Conservation (phyloP, 2,797 vertebrate genomes). For the Phataginus tricuspis region DNA sequence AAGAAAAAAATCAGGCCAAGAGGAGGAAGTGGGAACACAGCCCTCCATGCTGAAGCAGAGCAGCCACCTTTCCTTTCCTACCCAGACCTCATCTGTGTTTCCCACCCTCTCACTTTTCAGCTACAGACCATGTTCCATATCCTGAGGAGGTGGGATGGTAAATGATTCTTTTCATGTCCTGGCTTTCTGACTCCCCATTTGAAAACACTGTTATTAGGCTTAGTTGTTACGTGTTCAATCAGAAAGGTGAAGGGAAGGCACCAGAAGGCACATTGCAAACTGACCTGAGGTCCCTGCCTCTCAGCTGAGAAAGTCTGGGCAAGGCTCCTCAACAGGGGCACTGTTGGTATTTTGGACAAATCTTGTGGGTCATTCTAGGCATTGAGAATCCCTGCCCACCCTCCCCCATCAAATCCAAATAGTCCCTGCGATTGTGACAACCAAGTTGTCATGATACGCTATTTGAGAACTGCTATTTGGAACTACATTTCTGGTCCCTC, state of each 20-base stretch:
- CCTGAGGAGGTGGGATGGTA: background rate
- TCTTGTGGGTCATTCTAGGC: background rate
- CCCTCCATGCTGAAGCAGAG: background rate
- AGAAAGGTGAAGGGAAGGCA: background rate
- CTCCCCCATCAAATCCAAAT: background rate
- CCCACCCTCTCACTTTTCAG: background rate
- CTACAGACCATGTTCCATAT: rapidly evolving
- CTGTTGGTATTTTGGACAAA: background rate
- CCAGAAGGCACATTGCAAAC: background rate
- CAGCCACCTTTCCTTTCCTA: no score
- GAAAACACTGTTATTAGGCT: background rate
- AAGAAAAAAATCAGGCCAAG: background rate
- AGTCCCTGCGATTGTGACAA: background rate
- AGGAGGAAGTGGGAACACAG: background rate
- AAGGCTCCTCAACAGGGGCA: rapidly evolving
- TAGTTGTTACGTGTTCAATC: background rate
- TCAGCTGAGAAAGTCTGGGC: background rate
- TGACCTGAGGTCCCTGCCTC: background rate
- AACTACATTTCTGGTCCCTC: background rate
- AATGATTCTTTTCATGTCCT: background rate
- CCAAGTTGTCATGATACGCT: background rate
- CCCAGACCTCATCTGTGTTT: rapidly evolving
- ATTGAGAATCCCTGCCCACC: background rate
- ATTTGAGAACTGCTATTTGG: background rate
- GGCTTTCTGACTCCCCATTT: background rate